These are phyloP conservation scores for Centropyge bicolor DNA, from an alignment of 2,797 vertebrate species.

Conservation along the genomic window DNA sequence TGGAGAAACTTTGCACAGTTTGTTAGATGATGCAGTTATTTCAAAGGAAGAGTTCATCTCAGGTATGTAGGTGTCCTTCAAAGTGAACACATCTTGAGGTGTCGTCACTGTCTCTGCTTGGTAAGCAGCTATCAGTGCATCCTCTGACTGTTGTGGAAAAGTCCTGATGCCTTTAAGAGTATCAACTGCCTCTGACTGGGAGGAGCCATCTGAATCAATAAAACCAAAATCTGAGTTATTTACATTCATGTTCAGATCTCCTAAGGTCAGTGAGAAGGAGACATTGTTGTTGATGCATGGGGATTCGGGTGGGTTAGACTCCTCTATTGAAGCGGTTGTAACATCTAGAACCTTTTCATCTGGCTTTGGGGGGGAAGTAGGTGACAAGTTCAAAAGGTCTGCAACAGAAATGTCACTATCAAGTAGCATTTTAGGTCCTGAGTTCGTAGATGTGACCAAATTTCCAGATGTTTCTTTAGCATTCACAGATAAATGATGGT, in stretches of 20 bases:
- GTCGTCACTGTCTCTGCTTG: slow-evolving; percentile 18
- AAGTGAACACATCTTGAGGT: slow-evolving; percentile 59
- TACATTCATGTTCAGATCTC: slow-evolving; percentile 83
- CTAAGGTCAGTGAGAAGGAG: slow-evolving; percentile 66
- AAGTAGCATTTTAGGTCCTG: slow-evolving; percentile 45
- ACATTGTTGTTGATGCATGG: slow-evolving; percentile 69
- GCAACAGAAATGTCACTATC: slow-evolving; percentile 56
- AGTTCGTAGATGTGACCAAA: slow-evolving; percentile 32
- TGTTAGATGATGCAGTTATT: slow-evolving; percentile 49
- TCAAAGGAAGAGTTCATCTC: slow-evolving; percentile 73
- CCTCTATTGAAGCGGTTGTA: slow-evolving; percentile 38
- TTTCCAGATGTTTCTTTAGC: slow-evolving; percentile 45
- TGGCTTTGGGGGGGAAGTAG: slow-evolving; percentile 12
- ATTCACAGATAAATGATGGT: slow-evolving; percentile 37
- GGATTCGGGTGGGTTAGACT: slow-evolving; percentile 37
- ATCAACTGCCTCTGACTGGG: slow-evolving; percentile 70
- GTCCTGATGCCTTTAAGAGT: slow-evolving; percentile 47
- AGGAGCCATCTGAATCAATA: slow-evolving; percentile 84
- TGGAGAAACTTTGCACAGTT: slow-evolving; percentile 59
- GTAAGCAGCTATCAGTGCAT: slow-evolving; percentile 29
- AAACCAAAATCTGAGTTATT: slow-evolving; percentile 80
- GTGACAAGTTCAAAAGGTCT: slow-evolving; percentile 58
- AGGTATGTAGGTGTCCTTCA: slow-evolving; percentile 73
- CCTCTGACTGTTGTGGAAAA: slow-evolving; percentile 24
- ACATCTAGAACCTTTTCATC: slow-evolving; percentile 35